These are phyloP conservation scores for Neodontobutis hainanensis DNA, from an alignment of 2,113 vertebrate species.

Conservation along the genomic window DNA sequence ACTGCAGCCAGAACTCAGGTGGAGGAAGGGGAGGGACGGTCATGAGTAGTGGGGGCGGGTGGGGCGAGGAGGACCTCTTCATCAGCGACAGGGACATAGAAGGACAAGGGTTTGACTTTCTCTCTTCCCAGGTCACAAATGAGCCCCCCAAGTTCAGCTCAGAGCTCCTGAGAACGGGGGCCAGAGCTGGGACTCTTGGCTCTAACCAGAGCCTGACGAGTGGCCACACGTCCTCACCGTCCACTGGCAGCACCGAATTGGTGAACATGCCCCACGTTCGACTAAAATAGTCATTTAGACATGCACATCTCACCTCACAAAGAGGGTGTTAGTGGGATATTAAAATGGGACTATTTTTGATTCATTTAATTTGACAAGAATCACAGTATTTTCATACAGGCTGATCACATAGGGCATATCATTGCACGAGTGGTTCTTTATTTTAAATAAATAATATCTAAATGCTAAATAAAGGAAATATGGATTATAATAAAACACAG, in stretches of 20 bases:
- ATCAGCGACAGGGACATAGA: conserved; percentile 90
- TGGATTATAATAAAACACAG: conserved; percentile 31
- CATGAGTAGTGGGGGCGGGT: conserved; percentile 78
- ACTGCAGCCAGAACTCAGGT: conserved; percentile 69
- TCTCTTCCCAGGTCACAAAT: conserved; percentile 72
- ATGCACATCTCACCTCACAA: conserved; percentile 40
- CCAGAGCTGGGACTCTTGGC: conserved; percentile 62
- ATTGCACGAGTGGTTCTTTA: conserved; percentile 85
- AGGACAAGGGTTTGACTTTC: conserved; percentile 81
- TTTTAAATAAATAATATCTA: conserved; percentile 27
- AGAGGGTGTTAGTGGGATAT: conserved; percentile 30
- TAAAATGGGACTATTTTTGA: conserved; percentile 25
- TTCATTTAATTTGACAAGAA: conserved; percentile 73
- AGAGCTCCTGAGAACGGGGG: conserved; percentile 89
- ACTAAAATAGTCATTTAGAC: conserved; percentile 83
- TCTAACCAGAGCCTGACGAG: conserved; percentile 77
- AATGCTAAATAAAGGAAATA: conserved; percentile 44
- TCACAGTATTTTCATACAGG: conserved; percentile 81
- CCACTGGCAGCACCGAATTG: conserved; percentile 83
- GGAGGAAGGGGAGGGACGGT: conserved; percentile 78
- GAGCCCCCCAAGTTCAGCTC: conserved; percentile 82
- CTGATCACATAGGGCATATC: conserved; percentile 78
- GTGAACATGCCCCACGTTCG: conserved; percentile 88
- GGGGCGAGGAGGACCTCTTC: conserved; percentile 93
- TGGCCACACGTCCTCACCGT: conserved; percentile 63